A percentile compares a stretch with the other conserved stretches of the same genome.
phyloP scores from a whole-genome alignment of 2,797 vertebrate species.

The Pangasius larnaudii region DNA sequence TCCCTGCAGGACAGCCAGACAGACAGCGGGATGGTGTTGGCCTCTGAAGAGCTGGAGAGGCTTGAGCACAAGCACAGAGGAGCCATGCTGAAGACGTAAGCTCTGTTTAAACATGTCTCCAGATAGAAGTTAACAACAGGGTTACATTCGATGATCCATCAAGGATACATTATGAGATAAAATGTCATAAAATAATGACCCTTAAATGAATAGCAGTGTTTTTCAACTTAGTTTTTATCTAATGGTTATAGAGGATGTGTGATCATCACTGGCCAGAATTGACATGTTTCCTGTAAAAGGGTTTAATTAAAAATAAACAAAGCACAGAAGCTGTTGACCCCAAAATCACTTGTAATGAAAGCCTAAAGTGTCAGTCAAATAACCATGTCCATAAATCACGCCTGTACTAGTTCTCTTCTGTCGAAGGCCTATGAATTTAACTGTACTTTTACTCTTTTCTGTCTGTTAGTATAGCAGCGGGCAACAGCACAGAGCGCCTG shows the following conservation, averaged over 20 bases:
- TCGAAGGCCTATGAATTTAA: neutral
- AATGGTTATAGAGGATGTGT: neutral
- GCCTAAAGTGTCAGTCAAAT: neutral
- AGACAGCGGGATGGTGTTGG: constrained; percentile 98
- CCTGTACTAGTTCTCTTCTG: neutral
- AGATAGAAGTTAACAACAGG: neutral
- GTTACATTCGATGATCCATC: neutral
- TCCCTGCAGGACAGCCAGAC: constrained; percentile 94
- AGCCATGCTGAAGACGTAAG: constrained; percentile 77
- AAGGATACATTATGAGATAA: neutral
- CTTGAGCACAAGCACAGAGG: constrained; percentile 88
- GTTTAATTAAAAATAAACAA: too few relatives aligned
- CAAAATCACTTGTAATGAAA: neutral
- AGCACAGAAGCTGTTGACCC: too few relatives aligned
- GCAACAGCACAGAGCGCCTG: constrained; percentile 77
- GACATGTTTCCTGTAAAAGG: too few relatives aligned
- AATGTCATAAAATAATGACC: neutral
- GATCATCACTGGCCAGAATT: neutral
- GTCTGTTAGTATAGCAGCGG: constrained; percentile 68
- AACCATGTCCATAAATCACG: neutral
- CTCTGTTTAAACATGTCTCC: neutral
- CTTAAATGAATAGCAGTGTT: neutral
- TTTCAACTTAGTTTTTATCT: neutral
- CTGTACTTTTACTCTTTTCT: neutral
- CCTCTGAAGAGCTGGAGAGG: constrained; percentile 94